Conservation (phyloP, 1,140 invertebrate species). For the Tetragonula clypearis region DNA sequence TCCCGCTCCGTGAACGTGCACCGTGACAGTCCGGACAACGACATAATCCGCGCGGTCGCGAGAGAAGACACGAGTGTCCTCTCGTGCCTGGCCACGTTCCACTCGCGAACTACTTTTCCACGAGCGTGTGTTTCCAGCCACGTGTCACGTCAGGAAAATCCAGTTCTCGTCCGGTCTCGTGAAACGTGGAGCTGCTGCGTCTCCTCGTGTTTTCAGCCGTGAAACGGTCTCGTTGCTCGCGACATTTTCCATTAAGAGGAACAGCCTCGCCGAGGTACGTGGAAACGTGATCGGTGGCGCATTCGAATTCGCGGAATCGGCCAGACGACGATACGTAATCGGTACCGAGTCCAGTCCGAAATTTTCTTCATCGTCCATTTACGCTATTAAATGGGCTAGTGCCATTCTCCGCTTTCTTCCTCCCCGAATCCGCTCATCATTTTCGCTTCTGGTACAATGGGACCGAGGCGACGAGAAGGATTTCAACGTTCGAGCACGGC, state of each 20-base stretch:
- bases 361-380: slow-evolving; percentile 20
- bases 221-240: background rate
- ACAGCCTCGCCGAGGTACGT: background rate
- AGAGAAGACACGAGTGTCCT: background rate
- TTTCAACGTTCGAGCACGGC: background rate
- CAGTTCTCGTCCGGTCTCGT: background rate
- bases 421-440: slow-evolving; percentile 1
- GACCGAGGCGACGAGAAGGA: background rate
- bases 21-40: background rate
- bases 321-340: background rate
- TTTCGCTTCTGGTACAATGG: background rate
- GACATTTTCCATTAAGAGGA: background rate
- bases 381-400: background rate
- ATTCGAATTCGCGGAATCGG: slow-evolving; percentile 13
- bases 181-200: background rate
- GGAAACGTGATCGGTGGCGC: background rate
- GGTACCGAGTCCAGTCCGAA: background rate
- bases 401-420: background rate
- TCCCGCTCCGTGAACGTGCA: background rate
- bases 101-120: background rate
- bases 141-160: background rate
- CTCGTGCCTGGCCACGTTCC: background rate
- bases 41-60: background rate
- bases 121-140: background rate
- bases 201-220: too few relatives aligned